Conservation (phyloP, 2,888 invertebrate species). For the Chloroclysta siterata region DNA sequence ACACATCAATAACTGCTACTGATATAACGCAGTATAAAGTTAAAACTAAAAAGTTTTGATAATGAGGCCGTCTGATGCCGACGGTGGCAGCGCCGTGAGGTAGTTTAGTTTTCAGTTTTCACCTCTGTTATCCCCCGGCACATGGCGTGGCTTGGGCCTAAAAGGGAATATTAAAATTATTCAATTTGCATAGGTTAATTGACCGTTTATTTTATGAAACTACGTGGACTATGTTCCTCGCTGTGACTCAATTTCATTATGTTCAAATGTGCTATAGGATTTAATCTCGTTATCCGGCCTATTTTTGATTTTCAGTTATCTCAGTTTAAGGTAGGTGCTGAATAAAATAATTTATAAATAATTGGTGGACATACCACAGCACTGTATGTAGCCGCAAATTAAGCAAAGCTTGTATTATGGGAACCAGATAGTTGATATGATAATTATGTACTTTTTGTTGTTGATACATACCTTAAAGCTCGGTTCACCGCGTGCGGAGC, state of each 20-base stretch:
- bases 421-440: no score
- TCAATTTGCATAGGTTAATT: slow-evolving; percentile 71
- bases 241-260: slow-evolving; percentile 45
- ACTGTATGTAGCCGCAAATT: no score
- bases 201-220: slow-evolving; percentile 55
- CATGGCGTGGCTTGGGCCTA: slow-evolving; percentile 34
- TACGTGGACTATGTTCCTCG: slow-evolving; percentile 44
- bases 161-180: slow-evolving; percentile 68
- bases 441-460: no score
- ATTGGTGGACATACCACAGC: no score
- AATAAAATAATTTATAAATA: no score
- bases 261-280: slow-evolving; percentile 37
- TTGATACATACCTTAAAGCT: no score
- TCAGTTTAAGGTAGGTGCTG: no score
- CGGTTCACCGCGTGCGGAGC: no score
- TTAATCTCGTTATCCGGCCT: slow-evolving; percentile 34
- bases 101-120: slow-evolving; percentile 52
- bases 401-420: no score
- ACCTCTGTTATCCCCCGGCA: slow-evolving; percentile 60
- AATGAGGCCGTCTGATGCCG: slow-evolving; percentile 67
- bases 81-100: slow-evolving; percentile 40
- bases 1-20: not conserved
- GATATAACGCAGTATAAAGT: not conserved
- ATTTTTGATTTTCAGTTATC: not conserved
- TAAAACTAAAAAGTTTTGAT: slow-evolving; percentile 65